Percentiles rank a stretch among this genome's conserved stretches.
These are phyloP conservation scores for Malurus leucopterus DNA, from an alignment of 2,797 vertebrate species.

Conservation along the genomic window DNA sequence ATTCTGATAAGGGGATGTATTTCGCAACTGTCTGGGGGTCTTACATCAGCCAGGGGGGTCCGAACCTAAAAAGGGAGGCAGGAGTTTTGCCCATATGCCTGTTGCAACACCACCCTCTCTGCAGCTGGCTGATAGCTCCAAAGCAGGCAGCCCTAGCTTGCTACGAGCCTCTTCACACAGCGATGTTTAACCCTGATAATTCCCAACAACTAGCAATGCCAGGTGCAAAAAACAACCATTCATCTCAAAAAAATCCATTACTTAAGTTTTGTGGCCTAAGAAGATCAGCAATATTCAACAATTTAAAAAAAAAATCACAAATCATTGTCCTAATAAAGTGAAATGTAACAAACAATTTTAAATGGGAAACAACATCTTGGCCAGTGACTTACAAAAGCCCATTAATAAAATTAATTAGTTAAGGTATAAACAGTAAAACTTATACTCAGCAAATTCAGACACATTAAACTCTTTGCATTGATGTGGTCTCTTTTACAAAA, in stretches of 20 bases:
- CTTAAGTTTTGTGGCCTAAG: background rate
- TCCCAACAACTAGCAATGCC: no score
- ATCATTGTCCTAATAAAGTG: background rate
- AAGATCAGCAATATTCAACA: background rate
- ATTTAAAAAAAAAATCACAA: background rate
- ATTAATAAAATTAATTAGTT: slow-evolving; percentile 26
- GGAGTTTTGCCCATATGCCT: no score
- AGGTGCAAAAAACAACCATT: background rate
- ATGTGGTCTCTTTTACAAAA: background rate
- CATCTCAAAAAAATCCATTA: background rate
- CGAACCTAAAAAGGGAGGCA: no score
- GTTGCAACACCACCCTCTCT: no score
- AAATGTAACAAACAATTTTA: slow-evolving; percentile 1
- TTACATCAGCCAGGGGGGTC: no score
- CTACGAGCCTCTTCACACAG: no score
- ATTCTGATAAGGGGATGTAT: no score
- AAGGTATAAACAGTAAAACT: slow-evolving; percentile 21
- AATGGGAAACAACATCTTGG: background rate
- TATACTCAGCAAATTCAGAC: background rate
- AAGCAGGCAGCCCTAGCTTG: no score
- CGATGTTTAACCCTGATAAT: no score
- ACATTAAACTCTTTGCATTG: background rate
- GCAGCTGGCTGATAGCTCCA: no score
- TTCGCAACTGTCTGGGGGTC: no score
- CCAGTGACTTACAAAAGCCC: background rate